These are phyloP conservation scores for Cremastinae sp. DNA, from an alignment of 2,888 invertebrate species.

Conservation along the genomic window DNA sequence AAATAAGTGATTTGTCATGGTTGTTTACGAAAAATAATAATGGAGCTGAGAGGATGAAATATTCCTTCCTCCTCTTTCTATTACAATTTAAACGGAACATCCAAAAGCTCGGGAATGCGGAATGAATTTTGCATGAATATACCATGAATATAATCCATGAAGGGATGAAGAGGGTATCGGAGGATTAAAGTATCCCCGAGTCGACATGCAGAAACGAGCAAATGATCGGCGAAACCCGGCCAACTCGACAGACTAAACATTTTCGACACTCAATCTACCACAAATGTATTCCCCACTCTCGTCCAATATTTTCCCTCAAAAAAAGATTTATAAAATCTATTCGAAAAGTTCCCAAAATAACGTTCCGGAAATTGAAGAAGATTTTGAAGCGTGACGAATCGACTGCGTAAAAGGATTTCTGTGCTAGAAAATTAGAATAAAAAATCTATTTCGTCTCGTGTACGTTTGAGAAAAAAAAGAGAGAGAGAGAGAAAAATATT, in stretches of 20 bases:
- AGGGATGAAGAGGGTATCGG: constrained; percentile 10
- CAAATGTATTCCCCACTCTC: too few relatives aligned
- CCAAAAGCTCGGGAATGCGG: constrained; percentile 27
- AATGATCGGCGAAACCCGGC: constrained; percentile 2
- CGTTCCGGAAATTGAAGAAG: too few relatives aligned
- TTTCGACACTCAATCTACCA: constrained; percentile 15
- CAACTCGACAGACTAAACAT: background rate
- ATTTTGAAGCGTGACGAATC: too few relatives aligned
- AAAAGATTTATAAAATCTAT: too few relatives aligned
- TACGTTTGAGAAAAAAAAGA: too few relatives aligned
- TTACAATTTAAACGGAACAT: constrained; percentile 20
- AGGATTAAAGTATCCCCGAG: constrained; percentile 30
- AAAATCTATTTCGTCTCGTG: too few relatives aligned
- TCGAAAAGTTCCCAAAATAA: too few relatives aligned
- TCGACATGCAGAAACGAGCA: constrained; percentile 18
- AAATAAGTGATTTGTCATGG: too few relatives aligned
- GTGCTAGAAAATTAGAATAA: too few relatives aligned
- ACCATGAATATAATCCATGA: constrained; percentile 34
- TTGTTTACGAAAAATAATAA: constrained; percentile 1
- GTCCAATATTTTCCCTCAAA: too few relatives aligned
- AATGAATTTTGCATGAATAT: constrained; percentile 38
- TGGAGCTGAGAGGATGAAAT: background rate
- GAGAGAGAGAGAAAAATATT: too few relatives aligned
- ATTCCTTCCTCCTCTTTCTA: constrained; percentile 12
- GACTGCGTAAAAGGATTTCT: too few relatives aligned